Base-by-base conservation (phyloP, 2,888 invertebrate species). In the Sarcophaga subvicina region DNA sequence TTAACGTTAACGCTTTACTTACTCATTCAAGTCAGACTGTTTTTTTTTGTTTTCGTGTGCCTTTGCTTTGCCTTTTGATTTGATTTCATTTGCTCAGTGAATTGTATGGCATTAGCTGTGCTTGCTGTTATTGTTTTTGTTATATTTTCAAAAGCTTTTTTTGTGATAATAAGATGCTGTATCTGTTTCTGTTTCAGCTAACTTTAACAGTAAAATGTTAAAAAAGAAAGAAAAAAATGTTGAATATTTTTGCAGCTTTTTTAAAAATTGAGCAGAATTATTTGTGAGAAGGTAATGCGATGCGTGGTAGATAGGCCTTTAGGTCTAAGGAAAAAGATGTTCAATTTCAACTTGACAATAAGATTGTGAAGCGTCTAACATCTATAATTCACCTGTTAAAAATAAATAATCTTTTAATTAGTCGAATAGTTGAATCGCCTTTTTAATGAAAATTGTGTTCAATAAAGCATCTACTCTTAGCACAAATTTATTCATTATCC, bases 1-100 rank as follows among this genome's bases (percentile, higher is more conserved):
- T 79, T 82, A 87, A 82, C 84, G 81, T 84, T 84, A 82, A 82
- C 87, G 87, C 87, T 87, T 87, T 49, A 67, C 11, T 59, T 80
- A 37, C 37, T 25, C 64, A 59, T 75, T 79, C 37, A 62, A 20
- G 22, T 78, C 47, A 54, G 45, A 11, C 11, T 49, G 54, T 54
- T 12, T 17, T 2, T 12, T 17, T 54, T 54, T 14, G 12, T 20
- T 63, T 62, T 17, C 37, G 37, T 37, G 2, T 37, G 37, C 37
- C 37, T 37, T 37, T 8, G 37, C 37, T 37, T 37, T 37, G 10
- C 37, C 17, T 27, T 73, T 67, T 63, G n/a, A 3, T 70, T 70
- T 73, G 27, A 12, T 67, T 67, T 79, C 59, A 60, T 76, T 77
- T 77, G 62, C 45, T 73, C 22, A 62, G n/a, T 75, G 22, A 49